Percentiles rank a stretch among this genome's conserved stretches.
Evolutionary conservation across 1,140 invertebrate genomes (phyloP).

Genomic region (Brachionus rotundiformis): DNA sequence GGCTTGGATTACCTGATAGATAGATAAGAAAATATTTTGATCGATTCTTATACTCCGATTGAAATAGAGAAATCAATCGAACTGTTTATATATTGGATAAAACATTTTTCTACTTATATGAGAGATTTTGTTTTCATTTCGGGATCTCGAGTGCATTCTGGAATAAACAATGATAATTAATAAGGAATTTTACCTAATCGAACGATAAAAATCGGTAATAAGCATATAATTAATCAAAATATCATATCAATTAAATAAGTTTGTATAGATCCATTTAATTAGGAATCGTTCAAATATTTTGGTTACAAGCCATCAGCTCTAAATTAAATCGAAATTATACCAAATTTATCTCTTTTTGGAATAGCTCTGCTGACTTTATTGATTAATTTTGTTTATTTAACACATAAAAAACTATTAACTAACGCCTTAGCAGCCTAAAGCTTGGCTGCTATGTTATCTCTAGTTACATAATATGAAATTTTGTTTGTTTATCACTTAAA

Average conservation of each 20-base stretch:
- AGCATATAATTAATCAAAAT: constrained; percentile 5
- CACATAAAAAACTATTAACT: constrained; percentile 1
- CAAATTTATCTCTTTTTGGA: neutral
- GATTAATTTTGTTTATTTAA: neutral
- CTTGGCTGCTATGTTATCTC: neutral
- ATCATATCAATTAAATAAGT: constrained; percentile 21
- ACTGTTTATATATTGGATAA: constrained; percentile 7
- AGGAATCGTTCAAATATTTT: neutral
- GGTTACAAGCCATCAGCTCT: constrained; percentile 10
- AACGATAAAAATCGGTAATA: constrained; percentile 11
- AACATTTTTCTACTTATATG: constrained; percentile 11
- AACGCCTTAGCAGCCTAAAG: neutral
- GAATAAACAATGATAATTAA: constrained; percentile 17
- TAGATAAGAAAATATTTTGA: neutral
- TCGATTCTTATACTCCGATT: too few relatives aligned
- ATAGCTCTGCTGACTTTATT: neutral
- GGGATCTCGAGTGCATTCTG: constrained; percentile 5
- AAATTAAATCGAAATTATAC: constrained; percentile 11
- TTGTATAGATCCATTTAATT: neutral
- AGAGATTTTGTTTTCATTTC: constrained; percentile 7
- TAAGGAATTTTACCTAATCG: constrained; percentile 14
- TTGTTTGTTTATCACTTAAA: constrained; percentile 20
- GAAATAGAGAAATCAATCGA: constrained; percentile 1
- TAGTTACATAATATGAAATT: neutral
- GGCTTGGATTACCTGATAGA: too few relatives aligned